Conservation (phyloP, 2,888 invertebrate genomes). For the Ashinkailepas kermadecensis region DNA sequence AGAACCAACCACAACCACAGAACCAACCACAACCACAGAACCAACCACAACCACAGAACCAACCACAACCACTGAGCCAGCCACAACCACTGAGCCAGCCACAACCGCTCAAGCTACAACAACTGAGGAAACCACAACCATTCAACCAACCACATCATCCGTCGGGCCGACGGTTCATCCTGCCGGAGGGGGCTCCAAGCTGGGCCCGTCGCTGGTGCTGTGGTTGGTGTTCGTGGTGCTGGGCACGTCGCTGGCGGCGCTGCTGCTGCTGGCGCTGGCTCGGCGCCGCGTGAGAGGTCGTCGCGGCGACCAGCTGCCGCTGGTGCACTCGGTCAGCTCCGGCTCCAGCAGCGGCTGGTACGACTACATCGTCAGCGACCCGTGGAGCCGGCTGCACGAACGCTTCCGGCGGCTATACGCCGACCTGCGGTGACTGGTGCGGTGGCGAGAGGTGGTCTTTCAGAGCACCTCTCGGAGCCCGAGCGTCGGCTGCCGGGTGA, state of each 20-base stretch:
- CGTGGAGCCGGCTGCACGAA: neutral
- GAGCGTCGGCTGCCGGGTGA: too few species aligned
- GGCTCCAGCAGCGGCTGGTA: neutral
- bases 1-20: neutral
- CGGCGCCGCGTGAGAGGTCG: neutral
- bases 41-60: neutral
- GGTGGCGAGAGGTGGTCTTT: too few species aligned
- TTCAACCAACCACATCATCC: too few species aligned
- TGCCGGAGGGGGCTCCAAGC: neutral
- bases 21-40: neutral
- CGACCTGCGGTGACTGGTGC: too few species aligned
- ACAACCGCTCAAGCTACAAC: too few species aligned
- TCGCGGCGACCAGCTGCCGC: neutral
- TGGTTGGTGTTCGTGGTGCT: constrained; percentile 19
- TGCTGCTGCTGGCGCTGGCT: constrained; percentile 14
- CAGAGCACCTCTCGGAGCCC: too few species aligned
- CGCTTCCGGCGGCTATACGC: neutral
- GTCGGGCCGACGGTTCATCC: too few species aligned
- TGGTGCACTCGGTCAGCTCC: neutral
- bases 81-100: too few species aligned
- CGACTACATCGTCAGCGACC: neutral
- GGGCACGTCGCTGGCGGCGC: neutral
- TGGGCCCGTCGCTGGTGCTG: neutral
- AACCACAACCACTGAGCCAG: neutral
- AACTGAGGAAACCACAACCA: too few species aligned